phyloP scores from a whole-genome alignment of 2,888 invertebrate genomes.

The Lepidochrysops patricia region DNA sequence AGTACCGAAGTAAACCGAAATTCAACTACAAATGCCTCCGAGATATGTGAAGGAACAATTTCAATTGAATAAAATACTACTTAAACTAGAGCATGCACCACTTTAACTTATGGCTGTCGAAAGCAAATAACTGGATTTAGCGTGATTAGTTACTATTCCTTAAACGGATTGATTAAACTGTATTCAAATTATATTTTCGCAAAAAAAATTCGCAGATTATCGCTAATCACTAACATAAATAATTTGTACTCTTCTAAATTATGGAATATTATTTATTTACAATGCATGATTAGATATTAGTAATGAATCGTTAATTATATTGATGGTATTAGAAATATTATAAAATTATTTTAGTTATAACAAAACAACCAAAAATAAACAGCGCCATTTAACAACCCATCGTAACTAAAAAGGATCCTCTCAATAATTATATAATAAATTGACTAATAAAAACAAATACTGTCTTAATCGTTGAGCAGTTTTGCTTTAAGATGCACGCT shows the following conservation, averaged over 20 bases:
- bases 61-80: slow-evolving; percentile 30
- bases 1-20: slow-evolving; percentile 22
- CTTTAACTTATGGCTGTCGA: slow-evolving; percentile 26
- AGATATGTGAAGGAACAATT: slow-evolving; percentile 16
- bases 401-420: neutral
- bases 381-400: slow-evolving; percentile 7
- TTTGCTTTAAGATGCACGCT: slow-evolving; percentile 12
- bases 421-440: slow-evolving; percentile 6
- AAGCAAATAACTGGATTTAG: slow-evolving; percentile 4
- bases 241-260: slow-evolving; percentile 70
- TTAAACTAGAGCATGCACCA: slow-evolving; percentile 68
- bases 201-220: slow-evolving; percentile 28
- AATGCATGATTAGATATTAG: slow-evolving; percentile 27
- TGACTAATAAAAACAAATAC: slow-evolving; percentile 11
- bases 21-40: slow-evolving; percentile 17
- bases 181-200: slow-evolving; percentile 22
- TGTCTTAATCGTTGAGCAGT: slow-evolving; percentile 10
- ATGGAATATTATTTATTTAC: slow-evolving; percentile 60
- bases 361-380: slow-evolving; percentile 14
- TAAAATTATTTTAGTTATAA: neutral
- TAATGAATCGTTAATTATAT: neutral
- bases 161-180: neutral
- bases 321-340: slow-evolving; percentile 4
- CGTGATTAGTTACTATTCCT: neutral
- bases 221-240: slow-evolving; percentile 46